Evolutionary conservation across 2,888 invertebrate species (phyloP), one percentile per base, ranked within the genome.

Genomic region (Dastarcus helophoroides): DNA sequence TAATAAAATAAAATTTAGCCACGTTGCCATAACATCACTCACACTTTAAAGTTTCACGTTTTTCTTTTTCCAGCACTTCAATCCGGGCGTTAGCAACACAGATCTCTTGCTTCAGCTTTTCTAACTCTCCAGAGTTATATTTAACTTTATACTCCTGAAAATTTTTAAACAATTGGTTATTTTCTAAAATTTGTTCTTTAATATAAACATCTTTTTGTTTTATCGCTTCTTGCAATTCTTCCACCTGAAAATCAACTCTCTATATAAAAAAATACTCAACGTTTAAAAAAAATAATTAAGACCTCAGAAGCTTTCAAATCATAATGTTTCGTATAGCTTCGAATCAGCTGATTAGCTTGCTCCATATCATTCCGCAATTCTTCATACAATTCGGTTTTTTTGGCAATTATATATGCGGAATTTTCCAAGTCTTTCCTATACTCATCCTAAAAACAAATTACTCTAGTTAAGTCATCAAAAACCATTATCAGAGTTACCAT

Each of bases 291-390:
- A 17, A 7, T 17, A 17, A 17, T 17, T 17, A 17, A 17, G n/a
- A 54, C 56, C 44, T 58, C 49, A 40, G 54, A 47, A 7, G 48
- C 43, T 39, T 57, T 49, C 3, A 34, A 32, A 41, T 60, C 60
- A 26, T 53, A 58, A 29, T 55, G 55, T 23, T 53, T 53, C 40
- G 57, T 60, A 37, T 59, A 60, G 39, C 54, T 59, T 1, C 60
- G 56, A 16, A 61, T 36, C 50, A 60, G 54, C 17, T 55, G 53
- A 41, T 60, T 60, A 7, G 61, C 61, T 39, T 61, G 56, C 1
- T 59, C 48, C 27, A 61, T 44, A 47, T 61, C 61, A 35, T 50
- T 54, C 4, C 54, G 53, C 14, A 61, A 40, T 42, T 61, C 61
- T 31, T 56, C 56, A 21, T 58, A 53, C 7, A 51, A 48, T 13